These are phyloP conservation scores for Amphimallon solstitiale DNA, from an alignment of 2,888 invertebrate species.

Conservation along the genomic window DNA sequence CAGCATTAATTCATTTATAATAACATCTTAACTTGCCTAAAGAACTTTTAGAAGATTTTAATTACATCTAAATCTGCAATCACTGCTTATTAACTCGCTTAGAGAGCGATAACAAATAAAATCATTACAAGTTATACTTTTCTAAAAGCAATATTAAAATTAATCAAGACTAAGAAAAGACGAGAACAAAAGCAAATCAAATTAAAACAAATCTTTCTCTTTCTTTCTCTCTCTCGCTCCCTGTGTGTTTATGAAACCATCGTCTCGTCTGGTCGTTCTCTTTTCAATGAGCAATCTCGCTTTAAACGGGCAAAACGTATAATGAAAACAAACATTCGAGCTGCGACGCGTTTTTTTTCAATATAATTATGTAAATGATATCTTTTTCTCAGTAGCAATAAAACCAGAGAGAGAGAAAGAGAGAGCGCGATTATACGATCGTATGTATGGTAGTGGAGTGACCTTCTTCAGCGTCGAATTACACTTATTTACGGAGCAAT, in stretches of 20 bases:
- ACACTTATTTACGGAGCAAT: conserved; percentile 12
- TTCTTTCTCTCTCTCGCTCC: background rate
- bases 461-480: conserved; percentile 19
- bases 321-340: conserved; percentile 9
- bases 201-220: background rate
- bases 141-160: conserved; percentile 1
- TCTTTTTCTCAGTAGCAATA: background rate
- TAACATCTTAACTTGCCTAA: no score
- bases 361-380: conserved; percentile 21
- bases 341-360: background rate
- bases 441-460: background rate
- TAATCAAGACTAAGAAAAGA: conserved; percentile 3
- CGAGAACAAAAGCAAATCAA: background rate
- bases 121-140: background rate
- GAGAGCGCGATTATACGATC: background rate
- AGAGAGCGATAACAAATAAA: background rate
- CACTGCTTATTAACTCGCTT: no score
- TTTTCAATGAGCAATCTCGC: conserved; percentile 5
- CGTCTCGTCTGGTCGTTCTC: background rate
- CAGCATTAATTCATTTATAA: no score
- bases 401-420: no score
- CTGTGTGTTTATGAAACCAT: background rate
- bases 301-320: background rate
- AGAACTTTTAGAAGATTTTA: no score
- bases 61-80: no score